Conservation (phyloP, 2,113 vertebrate species). For the Gadus chalcogrammus region DNA sequence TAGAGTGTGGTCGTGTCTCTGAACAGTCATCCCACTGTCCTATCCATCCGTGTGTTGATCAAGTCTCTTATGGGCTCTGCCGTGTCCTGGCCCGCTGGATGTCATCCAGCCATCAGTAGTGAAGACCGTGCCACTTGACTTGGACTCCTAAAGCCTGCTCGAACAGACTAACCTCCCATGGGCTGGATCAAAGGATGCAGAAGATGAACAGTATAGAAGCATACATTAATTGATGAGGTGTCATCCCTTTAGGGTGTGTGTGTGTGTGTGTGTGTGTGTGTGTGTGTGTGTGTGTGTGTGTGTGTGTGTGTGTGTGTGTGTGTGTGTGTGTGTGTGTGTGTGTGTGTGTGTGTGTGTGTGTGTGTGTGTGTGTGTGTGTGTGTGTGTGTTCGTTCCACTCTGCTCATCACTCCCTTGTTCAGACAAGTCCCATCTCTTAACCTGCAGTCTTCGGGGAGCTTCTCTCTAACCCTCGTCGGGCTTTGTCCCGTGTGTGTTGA, state of each 20-base stretch:
- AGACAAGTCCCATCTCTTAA: conserved; percentile 18
- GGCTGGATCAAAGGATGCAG: no score
- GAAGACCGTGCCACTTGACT: not conserved
- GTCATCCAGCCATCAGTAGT: conserved; percentile 25
- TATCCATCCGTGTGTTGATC: no score
- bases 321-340: conserved; percentile 5
- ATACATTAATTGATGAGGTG: no score
- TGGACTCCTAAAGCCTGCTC: not conserved
- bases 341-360: not conserved
- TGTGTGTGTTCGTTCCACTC: conserved; percentile 1
- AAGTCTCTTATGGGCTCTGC: not conserved
- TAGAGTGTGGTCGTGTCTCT: no score
- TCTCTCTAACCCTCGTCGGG: no score
- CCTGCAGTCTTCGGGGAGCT: conserved; percentile 5
- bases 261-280: not conserved
- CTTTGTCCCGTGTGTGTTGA: not conserved
- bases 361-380: not conserved
- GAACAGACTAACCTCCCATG: no score
- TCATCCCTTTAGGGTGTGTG: not conserved
- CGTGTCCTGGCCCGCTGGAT: not conserved
- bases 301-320: not conserved
- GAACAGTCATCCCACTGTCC: no score
- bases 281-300: not conserved
- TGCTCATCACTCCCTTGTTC: conserved; percentile 34
- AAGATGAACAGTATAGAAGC: no score